phyloP scores from a whole-genome alignment of 2,888 invertebrate genomes.

The Vanessa cardui region DNA sequence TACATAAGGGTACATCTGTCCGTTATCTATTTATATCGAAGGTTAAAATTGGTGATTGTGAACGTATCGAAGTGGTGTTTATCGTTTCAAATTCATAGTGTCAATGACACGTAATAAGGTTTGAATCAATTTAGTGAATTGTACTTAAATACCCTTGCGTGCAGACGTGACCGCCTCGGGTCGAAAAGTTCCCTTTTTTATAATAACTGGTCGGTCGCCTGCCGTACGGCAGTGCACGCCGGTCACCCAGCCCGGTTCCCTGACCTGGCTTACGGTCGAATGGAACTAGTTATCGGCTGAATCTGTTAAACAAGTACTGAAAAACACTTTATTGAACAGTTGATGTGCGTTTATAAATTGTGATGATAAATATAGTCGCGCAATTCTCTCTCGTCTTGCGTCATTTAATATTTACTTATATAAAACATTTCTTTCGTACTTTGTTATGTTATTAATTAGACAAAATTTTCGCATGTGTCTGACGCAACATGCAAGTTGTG shows the following conservation, averaged over 20 bases:
- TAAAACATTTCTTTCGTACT: neutral
- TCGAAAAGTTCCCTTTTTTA: constrained; percentile 47
- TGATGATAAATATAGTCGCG: constrained; percentile 3
- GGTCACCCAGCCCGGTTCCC: constrained; percentile 50
- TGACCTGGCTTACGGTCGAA: constrained; percentile 48
- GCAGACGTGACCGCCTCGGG: constrained; percentile 52
- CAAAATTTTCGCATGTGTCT: neutral
- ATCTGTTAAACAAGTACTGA: constrained; percentile 33
- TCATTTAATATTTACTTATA: constrained; percentile 10
- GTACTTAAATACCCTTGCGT: constrained; percentile 40
- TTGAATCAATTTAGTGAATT: constrained; percentile 22
- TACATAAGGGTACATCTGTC: neutral
- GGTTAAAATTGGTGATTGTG: neutral
- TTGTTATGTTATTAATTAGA: neutral
- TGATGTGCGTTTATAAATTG: constrained; percentile 9
- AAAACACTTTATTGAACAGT: constrained; percentile 16
- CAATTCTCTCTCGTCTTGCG: constrained; percentile 16
- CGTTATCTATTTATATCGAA: constrained; percentile 1
- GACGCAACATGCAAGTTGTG: neutral
- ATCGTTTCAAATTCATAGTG: neutral
- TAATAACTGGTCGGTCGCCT: constrained; percentile 39
- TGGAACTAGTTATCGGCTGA: constrained; percentile 49
- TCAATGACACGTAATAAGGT: constrained; percentile 5
- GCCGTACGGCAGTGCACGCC: constrained; percentile 30
- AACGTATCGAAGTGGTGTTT: neutral